A percentile compares a stretch with the other conserved stretches of the same genome.
Evolutionary conservation across 2,888 invertebrate species (phyloP).

Genomic region (Eristalis tenax): DNA sequence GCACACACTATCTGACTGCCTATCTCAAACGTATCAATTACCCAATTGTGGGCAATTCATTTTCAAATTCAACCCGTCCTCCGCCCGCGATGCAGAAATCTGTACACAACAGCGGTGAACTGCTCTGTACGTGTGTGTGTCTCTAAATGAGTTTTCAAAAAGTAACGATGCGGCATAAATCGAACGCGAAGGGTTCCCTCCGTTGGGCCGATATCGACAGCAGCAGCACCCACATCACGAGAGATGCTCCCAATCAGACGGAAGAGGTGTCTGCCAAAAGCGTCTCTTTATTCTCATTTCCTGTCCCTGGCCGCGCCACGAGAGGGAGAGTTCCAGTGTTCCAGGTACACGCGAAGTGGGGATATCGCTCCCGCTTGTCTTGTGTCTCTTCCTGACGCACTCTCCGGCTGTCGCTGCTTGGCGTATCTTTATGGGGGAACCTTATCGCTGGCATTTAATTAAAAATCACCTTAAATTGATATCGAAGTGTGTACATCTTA

Average conservation of each 20-base stretch:
- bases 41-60: slow-evolving; percentile 72
- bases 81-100: background rate
- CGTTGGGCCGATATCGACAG: background rate
- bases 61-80: slow-evolving; percentile 61
- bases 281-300: slow-evolving; percentile 62
- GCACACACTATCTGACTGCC: slow-evolving; percentile 59
- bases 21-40: slow-evolving; percentile 71
- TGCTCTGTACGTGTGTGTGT: background rate
- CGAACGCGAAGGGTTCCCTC: slow-evolving; percentile 46
- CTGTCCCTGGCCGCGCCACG: slow-evolving; percentile 28
- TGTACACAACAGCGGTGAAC: background rate
- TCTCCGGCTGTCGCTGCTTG: slow-evolving; percentile 18
- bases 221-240: slow-evolving; percentile 51
- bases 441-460: slow-evolving; percentile 71
- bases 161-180: slow-evolving; percentile 62
- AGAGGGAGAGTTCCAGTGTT: background rate
- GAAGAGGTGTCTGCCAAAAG: slow-evolving; percentile 65
- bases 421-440: slow-evolving; percentile 63
- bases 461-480: slow-evolving; percentile 72
- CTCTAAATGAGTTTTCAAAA: slow-evolving; percentile 65
- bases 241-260: slow-evolving; percentile 54
- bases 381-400: slow-evolving; percentile 64
- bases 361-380: background rate
- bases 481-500: slow-evolving; percentile 60
- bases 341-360: slow-evolving; percentile 4